A percentile compares a stretch with the other conserved stretches of the same genome.
Evolutionary conservation across 2,888 invertebrate genomes (phyloP).

Genomic region (Spisula subtruncata): DNA sequence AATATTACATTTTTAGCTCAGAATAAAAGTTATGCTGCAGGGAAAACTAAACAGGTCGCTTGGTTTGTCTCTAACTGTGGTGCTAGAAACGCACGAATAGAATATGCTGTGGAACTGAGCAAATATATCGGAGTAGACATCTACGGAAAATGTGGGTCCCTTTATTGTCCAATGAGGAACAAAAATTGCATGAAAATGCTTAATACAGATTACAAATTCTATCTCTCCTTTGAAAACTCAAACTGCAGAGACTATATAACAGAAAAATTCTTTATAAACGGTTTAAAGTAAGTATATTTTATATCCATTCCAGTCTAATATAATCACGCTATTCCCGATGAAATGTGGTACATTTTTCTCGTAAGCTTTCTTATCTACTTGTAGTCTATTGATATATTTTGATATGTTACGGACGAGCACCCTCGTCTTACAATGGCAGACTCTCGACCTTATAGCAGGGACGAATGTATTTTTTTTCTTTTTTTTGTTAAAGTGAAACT

Average conservation of each 20-base stretch:
- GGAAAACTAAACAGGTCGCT: conserved; percentile 97
- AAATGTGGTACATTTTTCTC: too few relatives aligned
- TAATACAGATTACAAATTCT: conserved; percentile 88
- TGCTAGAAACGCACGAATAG: conserved; percentile 95
- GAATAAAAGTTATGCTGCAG: conserved; percentile 89
- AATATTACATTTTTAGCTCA: conserved; percentile 17
- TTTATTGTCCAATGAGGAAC: conserved; percentile 88
- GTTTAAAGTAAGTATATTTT: conserved; percentile 92
- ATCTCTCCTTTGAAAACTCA: too few relatives aligned
- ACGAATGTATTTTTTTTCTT: too few relatives aligned
- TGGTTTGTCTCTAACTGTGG: conserved; percentile 99
- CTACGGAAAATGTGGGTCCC: conserved; percentile 84
- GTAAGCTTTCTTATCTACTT: too few relatives aligned
- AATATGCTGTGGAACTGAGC: conserved; percentile 94
- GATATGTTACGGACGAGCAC: too few relatives aligned
- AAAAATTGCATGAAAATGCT: conserved; percentile 94
- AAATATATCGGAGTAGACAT: conserved; percentile 92
- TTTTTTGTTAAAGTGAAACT: too few relatives aligned
- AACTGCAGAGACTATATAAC: conserved; percentile 91
- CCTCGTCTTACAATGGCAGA: too few relatives aligned
- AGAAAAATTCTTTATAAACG: conserved; percentile 98
- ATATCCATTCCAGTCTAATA: too few relatives aligned
- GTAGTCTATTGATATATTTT: too few relatives aligned
- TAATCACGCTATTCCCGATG: too few relatives aligned
- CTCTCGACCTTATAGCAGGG: too few relatives aligned